Percentiles rank a stretch among this genome's conserved stretches.
phyloP scores from a whole-genome alignment of 2,113 vertebrate genomes.

The Mustelus asterias region DNA sequence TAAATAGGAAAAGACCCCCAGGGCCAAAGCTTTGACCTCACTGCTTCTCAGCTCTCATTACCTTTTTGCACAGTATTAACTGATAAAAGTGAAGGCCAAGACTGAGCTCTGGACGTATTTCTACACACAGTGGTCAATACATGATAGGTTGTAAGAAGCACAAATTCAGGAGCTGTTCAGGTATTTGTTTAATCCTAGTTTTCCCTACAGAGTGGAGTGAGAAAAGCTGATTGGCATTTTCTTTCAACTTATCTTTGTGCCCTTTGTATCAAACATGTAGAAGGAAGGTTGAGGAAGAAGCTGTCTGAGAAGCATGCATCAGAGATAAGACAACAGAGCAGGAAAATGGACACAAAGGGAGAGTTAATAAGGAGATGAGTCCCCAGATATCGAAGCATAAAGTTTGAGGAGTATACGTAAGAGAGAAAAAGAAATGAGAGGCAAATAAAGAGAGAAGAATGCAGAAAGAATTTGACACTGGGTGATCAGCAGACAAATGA shows the following conservation, averaged over 20 bases:
- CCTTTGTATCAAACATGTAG: background rate
- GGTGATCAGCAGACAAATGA: background rate
- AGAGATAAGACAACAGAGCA: background rate
- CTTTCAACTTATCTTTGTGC: background rate
- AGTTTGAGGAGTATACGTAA: background rate
- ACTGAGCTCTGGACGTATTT: background rate
- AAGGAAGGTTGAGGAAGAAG: background rate
- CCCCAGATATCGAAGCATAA: background rate
- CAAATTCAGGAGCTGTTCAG: background rate
- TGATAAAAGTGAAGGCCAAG: background rate
- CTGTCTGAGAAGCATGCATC: background rate
- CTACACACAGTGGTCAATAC: background rate
- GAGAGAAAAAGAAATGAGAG: background rate
- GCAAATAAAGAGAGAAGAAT: background rate
- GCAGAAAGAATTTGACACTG: background rate
- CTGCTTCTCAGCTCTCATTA: background rate
- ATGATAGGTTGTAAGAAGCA: background rate
- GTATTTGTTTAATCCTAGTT: background rate
- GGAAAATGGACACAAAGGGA: background rate
- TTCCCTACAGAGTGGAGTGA: background rate
- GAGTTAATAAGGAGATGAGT: background rate
- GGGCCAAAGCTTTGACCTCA: background rate
- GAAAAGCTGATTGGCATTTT: background rate
- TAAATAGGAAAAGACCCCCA: background rate
- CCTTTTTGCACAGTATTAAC: background rate